Base-by-base conservation (phyloP, 30 jellyfish, hydroid and myxozoan species). In the Pseudorhiza aurosa region DNA sequence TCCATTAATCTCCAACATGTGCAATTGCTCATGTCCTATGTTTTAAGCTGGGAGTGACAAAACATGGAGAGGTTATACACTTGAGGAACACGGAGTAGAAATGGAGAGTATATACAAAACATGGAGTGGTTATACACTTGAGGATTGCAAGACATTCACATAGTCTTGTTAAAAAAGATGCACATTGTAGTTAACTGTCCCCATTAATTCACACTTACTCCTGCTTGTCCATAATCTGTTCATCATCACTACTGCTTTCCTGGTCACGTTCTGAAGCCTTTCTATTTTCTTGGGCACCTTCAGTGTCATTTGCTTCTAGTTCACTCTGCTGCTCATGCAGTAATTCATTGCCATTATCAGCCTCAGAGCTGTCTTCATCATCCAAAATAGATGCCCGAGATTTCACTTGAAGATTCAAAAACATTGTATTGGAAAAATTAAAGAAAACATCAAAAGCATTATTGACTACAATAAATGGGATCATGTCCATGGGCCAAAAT, bases 181-280 rank as follows among this genome's bases (percentile, higher is more conserved):
- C n/a, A n/a, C n/a, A n/a, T n/a, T n/a, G n/a, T n/a, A n/a, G n/a
- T n/a, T n/a, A n/a, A n/a, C n/a, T n/a, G n/a, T n/a, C n/a, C n/a
- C n/a, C n/a, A n/a, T 39, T 39, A 39, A 5, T 5, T 39, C 50
- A 39, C 12, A 30, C 77, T 6, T 33, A 64, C 77, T 14, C 58
- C 3, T 58, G 67, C 25, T 81, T 57, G 2, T 57, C 81, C 26
- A 58, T 67, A 4, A 21, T 43, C 36, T 65, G 75, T 6, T 88
- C 93, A 53, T 58, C 88, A 40, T 81, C 93, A 60, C 91, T 72
- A 43, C 85, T 63, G 26, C 46, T 95, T 15, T 88, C 91, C 5
- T 81, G 90, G 43, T 40, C 81, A 18, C 83, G 87, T 35, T 65
- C 27, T 24, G 74, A 82, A 26, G 58, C 72, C 53, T 27, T 74